Base-by-base conservation (phyloP, 2,888 invertebrate genomes). In the Ecliptopera silaceata region DNA sequence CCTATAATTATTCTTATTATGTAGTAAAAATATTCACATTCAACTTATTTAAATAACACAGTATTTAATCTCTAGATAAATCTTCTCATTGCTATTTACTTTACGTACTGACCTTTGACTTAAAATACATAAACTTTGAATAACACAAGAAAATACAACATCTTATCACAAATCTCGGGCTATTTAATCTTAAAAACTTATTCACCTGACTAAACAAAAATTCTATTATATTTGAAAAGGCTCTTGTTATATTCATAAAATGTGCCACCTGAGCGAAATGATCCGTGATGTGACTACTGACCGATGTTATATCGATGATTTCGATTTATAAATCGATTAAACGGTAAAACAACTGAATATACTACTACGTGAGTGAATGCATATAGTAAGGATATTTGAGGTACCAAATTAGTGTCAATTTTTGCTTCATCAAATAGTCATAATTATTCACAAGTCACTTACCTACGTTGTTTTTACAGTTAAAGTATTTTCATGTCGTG, bases 191-290 rank as follows among this genome's bases (percentile, higher is more conserved):
- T 18, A 50, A 59, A 46, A 59, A 50, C 38, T 46, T 54, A 56
- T 45, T 61, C 56, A 54, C 45, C 46, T 61, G 46, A 53, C 54
- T 34, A 59, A 60, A 56, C 56, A 64, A 60, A 58, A 53, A 62
- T 52, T 42, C 54, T 41, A 36, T 53, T 65, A 55, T 44, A 64
- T 61, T 65, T 52, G 34, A 64, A 71, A 73, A 64, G 72, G 69
- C 64, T 63, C 55, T 50, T 59, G 68, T 68, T 70, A 2, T 70
- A 71, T 77, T 76, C 67, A 69, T 71, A 73, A 70, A 66, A 61
- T 67, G 69, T 70, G 70, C 63, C 69, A 71, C 72, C 69, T 70
- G 66, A 66, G 56, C 66, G 63, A 63, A 77, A 61, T 79, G 79
- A 77, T 77, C 81, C 69, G 68, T 66, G 65, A 67, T 63, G n/a